Conservation (phyloP, 1,140 invertebrate species). For the Leptestheria dahalacensis region DNA sequence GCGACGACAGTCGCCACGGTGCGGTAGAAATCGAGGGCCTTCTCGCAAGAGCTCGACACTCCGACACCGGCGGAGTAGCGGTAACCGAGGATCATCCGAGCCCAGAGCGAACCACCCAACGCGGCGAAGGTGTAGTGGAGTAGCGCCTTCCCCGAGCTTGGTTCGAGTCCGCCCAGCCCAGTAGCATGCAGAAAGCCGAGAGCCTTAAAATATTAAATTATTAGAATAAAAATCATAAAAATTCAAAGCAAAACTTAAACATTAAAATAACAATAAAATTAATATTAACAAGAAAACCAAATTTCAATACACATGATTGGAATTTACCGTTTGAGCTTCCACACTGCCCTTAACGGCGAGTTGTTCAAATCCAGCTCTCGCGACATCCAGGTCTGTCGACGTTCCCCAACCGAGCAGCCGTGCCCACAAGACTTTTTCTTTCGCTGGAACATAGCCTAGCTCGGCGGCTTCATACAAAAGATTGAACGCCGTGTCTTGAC, state of each 20-base stretch:
- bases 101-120: constrained; percentile 74
- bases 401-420: constrained; percentile 57
- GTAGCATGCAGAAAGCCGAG: constrained; percentile 78
- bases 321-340: constrained; percentile 68
- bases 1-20: constrained; percentile 77
- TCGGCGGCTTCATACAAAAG: constrained; percentile 56
- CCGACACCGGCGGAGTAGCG: constrained; percentile 76
- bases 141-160: constrained; percentile 73
- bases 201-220: constrained; percentile 39
- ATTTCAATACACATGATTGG: constrained; percentile 3
- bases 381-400: constrained; percentile 57
- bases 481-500: constrained; percentile 46
- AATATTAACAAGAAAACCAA: too few species aligned
- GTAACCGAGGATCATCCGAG: constrained; percentile 88
- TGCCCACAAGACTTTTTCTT: constrained; percentile 70
- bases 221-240: constrained; percentile 8
- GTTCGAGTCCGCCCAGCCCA: constrained; percentile 62
- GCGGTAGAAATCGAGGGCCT: constrained; percentile 71
- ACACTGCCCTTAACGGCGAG: constrained; percentile 59
- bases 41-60: constrained; percentile 72
- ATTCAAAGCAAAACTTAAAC: constrained; percentile 17
- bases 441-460: constrained; percentile 59
- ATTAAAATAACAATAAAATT: too few species aligned
- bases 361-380: constrained; percentile 58
- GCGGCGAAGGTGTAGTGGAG: constrained; percentile 84